These are phyloP conservation scores for Salvelinus fontinalis DNA, from an alignment of 2,113 vertebrate species.

Conservation along the genomic window DNA sequence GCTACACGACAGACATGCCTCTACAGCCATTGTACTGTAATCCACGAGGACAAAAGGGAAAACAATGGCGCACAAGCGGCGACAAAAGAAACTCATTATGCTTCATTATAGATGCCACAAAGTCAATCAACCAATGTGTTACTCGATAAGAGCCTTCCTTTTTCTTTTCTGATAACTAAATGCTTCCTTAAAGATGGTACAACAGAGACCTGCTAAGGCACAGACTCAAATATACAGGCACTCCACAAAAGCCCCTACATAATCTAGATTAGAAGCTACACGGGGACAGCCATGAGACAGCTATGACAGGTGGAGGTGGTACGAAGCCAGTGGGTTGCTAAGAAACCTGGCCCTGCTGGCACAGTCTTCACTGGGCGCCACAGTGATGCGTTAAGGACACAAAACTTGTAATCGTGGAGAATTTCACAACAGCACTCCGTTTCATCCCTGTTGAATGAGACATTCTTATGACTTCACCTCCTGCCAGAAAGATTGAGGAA, in stretches of 20 bases:
- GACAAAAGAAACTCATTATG: not conserved
- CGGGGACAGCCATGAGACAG: no score
- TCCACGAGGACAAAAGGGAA: not conserved
- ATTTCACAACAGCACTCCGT: constrained; percentile 52
- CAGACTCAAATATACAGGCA: no score
- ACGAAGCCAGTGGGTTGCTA: not conserved
- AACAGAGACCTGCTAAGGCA: not conserved
- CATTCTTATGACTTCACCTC: constrained; percentile 49
- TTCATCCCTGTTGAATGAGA: constrained; percentile 26
- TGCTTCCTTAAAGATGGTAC: no score
- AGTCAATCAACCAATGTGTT: not conserved
- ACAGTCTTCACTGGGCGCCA: not conserved
- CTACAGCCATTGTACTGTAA: not conserved
- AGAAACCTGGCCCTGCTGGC: not conserved
- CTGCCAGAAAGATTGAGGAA: constrained; percentile 3
- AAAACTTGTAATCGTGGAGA: constrained; percentile 43
- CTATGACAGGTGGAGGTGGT: no score
- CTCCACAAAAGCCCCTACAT: no score
- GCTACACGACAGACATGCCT: not conserved
- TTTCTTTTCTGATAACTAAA: no score
- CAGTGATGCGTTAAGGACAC: constrained; percentile 23
- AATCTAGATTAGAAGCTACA: no score
- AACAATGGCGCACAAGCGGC: not conserved
- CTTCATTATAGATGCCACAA: not conserved
- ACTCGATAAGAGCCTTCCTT: not conserved